A percentile compares a stretch with the other conserved stretches of the same genome.
phyloP scores from a whole-genome alignment of 1,140 invertebrate genomes.

The Bathynomus jamesi region DNA sequence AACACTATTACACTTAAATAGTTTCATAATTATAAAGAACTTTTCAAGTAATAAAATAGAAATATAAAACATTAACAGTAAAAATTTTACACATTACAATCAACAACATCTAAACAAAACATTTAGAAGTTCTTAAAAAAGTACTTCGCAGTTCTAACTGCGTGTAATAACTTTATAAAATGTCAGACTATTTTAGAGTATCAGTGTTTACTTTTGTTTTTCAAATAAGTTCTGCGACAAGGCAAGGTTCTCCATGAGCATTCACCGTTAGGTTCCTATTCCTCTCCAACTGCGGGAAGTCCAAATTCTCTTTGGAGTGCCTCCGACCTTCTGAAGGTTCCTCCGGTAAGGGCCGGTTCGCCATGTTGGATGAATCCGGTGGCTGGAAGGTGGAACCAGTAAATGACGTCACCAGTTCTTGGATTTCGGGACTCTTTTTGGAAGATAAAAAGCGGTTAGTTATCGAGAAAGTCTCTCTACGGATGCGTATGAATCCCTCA shows the following conservation, averaged over 20 bases:
- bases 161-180: too few species aligned
- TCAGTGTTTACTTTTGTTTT: too few species aligned
- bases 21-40: too few species aligned
- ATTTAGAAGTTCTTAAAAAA: too few species aligned
- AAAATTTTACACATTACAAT: too few species aligned
- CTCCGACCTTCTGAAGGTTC: conserved; percentile 11
- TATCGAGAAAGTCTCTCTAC: neutral
- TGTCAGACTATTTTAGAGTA: too few species aligned
- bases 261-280: conserved; percentile 19
- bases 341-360: conserved; percentile 32
- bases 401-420: conserved; percentile 29
- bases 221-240: conserved; percentile 36
- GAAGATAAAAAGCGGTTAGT: neutral
- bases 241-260: conserved; percentile 30
- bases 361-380: conserved; percentile 16
- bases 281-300: neutral
- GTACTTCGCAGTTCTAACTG: too few species aligned
- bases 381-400: conserved; percentile 37
- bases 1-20: too few species aligned
- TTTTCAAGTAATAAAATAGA: too few species aligned
- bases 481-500: neutral
- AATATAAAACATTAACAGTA: too few species aligned
- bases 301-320: neutral
- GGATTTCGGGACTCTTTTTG: conserved; percentile 15
- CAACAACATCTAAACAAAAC: too few species aligned